Percentiles rank a stretch among this genome's conserved stretches.
These are phyloP conservation scores for Cephalopholis sonnerati DNA, from an alignment of 2,113 vertebrate genomes.

Conservation along the genomic window DNA sequence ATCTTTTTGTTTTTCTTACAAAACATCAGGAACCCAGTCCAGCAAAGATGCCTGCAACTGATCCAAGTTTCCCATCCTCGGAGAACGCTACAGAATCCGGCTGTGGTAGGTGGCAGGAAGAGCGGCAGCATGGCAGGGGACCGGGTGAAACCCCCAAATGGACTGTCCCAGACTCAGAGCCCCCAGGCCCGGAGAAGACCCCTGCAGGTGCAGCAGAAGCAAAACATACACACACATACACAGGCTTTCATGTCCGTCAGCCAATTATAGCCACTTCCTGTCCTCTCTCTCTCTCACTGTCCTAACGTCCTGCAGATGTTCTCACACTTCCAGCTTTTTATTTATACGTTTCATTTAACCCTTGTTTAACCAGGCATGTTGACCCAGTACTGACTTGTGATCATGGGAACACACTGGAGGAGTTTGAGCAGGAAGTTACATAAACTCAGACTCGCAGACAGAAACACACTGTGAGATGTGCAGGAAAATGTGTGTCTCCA, in stretches of 20 bases:
- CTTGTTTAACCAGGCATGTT: neutral
- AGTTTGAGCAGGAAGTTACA: conserved; percentile 48
- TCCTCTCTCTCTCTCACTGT: conserved; percentile 13
- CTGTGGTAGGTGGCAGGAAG: conserved; percentile 65
- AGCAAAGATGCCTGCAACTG: conserved; percentile 77
- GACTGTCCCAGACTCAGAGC: conserved; percentile 47
- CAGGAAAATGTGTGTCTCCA: conserved; percentile 23
- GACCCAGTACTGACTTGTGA: neutral
- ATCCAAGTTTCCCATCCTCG: conserved; percentile 21
- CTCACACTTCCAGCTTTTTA: conserved; percentile 31
- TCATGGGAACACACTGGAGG: neutral
- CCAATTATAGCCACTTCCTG: conserved; percentile 57
- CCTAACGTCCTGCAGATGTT: conserved; percentile 70
- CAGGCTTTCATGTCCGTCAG: conserved; percentile 39
- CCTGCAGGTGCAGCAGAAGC: conserved; percentile 64
- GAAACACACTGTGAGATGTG: conserved; percentile 18
- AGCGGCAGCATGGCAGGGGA: conserved; percentile 41
- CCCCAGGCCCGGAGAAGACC: conserved; percentile 25
- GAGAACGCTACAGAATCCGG: conserved; percentile 1
- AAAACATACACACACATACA: conserved; percentile 35
- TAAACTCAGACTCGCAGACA: neutral
- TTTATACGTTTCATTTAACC: conserved; percentile 26
- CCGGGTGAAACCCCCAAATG: conserved; percentile 50
- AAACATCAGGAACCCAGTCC: conserved; percentile 77
- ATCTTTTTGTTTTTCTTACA: neutral